Conservation (phyloP, 1,140 invertebrate genomes). For the Drosophila kurseongensis region DNA sequence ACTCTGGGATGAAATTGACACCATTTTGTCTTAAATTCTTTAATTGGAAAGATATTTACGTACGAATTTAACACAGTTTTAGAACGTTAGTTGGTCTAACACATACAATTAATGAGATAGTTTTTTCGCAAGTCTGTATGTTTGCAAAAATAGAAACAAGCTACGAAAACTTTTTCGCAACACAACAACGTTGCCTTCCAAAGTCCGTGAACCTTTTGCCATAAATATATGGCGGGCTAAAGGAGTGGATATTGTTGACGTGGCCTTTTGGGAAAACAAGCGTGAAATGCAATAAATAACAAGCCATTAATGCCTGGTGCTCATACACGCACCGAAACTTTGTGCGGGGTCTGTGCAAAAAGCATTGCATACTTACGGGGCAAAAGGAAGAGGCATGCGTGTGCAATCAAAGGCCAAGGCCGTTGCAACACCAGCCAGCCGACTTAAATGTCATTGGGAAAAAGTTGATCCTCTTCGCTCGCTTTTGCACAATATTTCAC, state of each 20-base stretch:
- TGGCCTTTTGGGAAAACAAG: slow-evolving; percentile 66
- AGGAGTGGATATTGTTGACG: slow-evolving; percentile 40
- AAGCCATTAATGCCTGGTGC: slow-evolving; percentile 76
- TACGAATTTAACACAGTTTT: no score
- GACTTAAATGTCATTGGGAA: slow-evolving; percentile 69
- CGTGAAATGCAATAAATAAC: slow-evolving; percentile 73
- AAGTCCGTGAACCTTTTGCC: slow-evolving; percentile 45
- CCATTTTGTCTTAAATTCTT: no score
- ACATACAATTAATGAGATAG: no score
- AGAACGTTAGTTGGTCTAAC: no score
- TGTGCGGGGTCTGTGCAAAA: slow-evolving; percentile 18
- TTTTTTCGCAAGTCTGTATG: neutral
- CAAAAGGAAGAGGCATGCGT: slow-evolving; percentile 34
- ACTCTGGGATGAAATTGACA: no score
- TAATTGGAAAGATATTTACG: no score
- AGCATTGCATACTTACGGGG: slow-evolving; percentile 49
- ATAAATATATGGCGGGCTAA: neutral
- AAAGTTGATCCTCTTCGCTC: slow-evolving; percentile 43
- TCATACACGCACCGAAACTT: slow-evolving; percentile 53
- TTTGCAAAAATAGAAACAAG: slow-evolving; percentile 55
- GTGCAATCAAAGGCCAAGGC: slow-evolving; percentile 71
- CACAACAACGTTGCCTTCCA: neutral
- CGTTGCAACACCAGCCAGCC: slow-evolving; percentile 30
- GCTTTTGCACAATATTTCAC: slow-evolving; percentile 53
- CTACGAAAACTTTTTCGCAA: slow-evolving; percentile 48